phyloP scores from a whole-genome alignment of 2,113 vertebrate genomes.

The Psilopogon haemacephalus region DNA sequence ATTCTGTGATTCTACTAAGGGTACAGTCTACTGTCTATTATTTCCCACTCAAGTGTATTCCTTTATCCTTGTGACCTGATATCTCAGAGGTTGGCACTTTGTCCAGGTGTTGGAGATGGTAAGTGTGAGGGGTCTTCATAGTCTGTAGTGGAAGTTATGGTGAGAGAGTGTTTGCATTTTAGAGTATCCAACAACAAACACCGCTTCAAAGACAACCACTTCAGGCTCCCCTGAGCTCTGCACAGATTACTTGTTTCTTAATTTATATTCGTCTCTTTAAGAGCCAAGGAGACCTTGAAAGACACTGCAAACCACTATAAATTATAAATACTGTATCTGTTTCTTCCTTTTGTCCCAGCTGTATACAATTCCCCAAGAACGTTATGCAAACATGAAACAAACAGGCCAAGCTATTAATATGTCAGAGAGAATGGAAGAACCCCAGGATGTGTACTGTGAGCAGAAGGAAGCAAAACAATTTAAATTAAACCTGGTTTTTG shows the following conservation, averaged over 20 bases:
- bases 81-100: background rate
- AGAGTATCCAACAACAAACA: constrained; percentile 50
- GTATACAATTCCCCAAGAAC: constrained; percentile 70
- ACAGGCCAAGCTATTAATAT: constrained; percentile 66
- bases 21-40: background rate
- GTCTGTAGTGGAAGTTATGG: constrained; percentile 17
- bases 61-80: background rate
- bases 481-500: constrained; percentile 13
- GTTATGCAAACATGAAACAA: constrained; percentile 73
- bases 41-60: background rate
- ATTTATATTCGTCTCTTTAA: constrained; percentile 78
- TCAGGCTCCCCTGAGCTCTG: constrained; percentile 42
- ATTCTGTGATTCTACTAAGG: too few species aligned
- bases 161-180: constrained; percentile 43
- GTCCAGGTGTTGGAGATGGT: constrained; percentile 15
- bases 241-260: constrained; percentile 70
- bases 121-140: background rate
- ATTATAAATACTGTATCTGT: constrained; percentile 77
- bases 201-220: constrained; percentile 43
- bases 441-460: background rate
- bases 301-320: constrained; percentile 71
- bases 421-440: constrained; percentile 59
- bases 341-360: constrained; percentile 71
- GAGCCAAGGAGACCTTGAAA: constrained; percentile 77
- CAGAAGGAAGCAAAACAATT: constrained; percentile 36